Base-by-base conservation (phyloP, 2,888 invertebrate species). In the Acronicta alni region DNA sequence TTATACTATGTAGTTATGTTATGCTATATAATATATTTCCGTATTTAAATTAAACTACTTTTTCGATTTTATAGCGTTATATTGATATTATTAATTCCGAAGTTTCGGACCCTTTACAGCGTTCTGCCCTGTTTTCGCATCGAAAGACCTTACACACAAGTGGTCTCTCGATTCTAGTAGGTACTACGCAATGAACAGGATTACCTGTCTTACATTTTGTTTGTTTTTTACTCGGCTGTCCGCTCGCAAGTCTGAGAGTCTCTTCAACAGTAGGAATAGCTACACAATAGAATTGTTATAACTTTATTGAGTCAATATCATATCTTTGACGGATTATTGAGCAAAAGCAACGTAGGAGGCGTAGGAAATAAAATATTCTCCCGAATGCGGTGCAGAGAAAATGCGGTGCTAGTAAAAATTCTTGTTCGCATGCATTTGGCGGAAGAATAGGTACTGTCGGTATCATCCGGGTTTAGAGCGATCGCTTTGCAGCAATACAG, bases 401-500 rank as follows among this genome's bases (percentile, higher is more conserved):
- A 44, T 44, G 52, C 53, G 42, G 55, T 30, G 46, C 38, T 26
- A 41, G 48, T 59, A 56, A 53, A 75, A 72, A 66, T 53, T 62
- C 54, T 58, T 54, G 53, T 52, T 62, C 45, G 46, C 23, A 46
- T 77, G 65, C 61, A 67, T 75, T 76, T 73, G 57, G 66, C 64
- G 70, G 67, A 68, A 72, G 81, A 81, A 48, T 41, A 30, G 30
- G 30, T 30, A 38, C 71, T 51, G 62, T 51, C 49, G 60, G 73
- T 71, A 69, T 79, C 75, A 79, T 71, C 73, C 75, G 41, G 58
- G 78, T 67, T 82, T 78, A 79, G 73, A 65, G 66, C 63, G 75
- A 77, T 67, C 69, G 68, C 44, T 77, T 68, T 54, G 61, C 46
- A 43, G 68, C 60, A 61, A 72, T 64, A 68, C 72, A 68, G 72